phyloP scores from a whole-genome alignment of 2,797 vertebrate species.

The Sebastes kiyomatsui region DNA sequence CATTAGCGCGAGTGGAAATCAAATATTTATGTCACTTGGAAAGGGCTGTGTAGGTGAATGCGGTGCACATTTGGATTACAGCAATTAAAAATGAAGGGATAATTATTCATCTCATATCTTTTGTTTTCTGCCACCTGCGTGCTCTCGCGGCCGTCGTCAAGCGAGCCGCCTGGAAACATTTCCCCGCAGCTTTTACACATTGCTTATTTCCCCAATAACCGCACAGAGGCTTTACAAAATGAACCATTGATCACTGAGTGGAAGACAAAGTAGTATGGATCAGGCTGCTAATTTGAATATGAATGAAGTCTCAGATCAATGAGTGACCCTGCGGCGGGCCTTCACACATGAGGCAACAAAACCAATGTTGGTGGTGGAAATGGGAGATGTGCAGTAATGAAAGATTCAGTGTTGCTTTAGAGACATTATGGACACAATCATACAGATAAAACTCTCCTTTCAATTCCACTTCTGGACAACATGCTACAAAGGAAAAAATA shows the following conservation, averaged over 20 bases:
- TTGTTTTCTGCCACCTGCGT: conserved; percentile 39
- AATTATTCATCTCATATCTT: conserved; percentile 54
- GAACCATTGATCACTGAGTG: conserved; percentile 57
- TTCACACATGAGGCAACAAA: not conserved
- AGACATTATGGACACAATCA: not conserved
- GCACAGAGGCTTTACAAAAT: conserved; percentile 34
- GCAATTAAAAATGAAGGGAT: conserved; percentile 57
- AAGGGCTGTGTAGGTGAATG: conserved; percentile 40
- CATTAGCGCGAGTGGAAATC: conserved; percentile 54
- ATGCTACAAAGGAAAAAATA: no score
- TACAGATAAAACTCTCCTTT: not conserved
- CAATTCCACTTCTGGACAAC: not conserved
- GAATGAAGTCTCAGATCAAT: conserved; percentile 67
- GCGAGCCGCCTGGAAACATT: conserved; percentile 11
- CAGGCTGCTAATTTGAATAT: conserved; percentile 63
- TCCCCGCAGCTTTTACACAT: conserved; percentile 14
- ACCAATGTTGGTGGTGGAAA: not conserved
- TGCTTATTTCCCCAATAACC: conserved; percentile 47
- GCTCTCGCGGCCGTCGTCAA: conserved; percentile 12
- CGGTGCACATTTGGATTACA: conserved; percentile 28
- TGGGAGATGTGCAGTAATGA: not conserved
- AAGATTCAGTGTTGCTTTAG: not conserved
- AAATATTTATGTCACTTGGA: conserved; percentile 55
- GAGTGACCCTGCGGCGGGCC: conserved; percentile 34
- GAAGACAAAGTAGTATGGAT: conserved; percentile 49